These are phyloP conservation scores for Nudaria mundana DNA, from an alignment of 2,888 invertebrate species.

Conservation along the genomic window DNA sequence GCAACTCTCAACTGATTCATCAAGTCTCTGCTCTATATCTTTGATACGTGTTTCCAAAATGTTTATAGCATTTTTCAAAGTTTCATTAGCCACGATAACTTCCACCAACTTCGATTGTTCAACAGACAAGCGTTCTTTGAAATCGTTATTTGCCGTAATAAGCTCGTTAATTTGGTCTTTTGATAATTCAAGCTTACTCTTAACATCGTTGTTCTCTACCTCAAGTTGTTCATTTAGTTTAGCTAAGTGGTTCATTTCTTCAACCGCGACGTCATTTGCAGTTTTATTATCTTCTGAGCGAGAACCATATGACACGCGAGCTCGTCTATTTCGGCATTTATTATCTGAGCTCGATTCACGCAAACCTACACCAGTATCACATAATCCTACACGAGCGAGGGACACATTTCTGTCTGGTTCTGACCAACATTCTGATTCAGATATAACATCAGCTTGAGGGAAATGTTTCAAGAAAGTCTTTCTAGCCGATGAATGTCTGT, in stretches of 20 bases:
- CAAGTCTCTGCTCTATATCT: slow-evolving; percentile 54
- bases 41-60: slow-evolving; percentile 50
- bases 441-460: slow-evolving; percentile 61
- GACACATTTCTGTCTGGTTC: slow-evolving; percentile 93
- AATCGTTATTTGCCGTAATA: slow-evolving; percentile 47
- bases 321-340: slow-evolving; percentile 59
- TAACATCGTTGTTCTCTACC: slow-evolving; percentile 64
- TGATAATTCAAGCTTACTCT: slow-evolving; percentile 60
- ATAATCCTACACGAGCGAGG: slow-evolving; percentile 87
- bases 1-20: slow-evolving; percentile 45
- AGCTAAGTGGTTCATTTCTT: slow-evolving; percentile 72
- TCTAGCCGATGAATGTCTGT: slow-evolving; percentile 37
- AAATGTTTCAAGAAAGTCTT: slow-evolving; percentile 43
- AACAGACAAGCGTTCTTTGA: slow-evolving; percentile 44
- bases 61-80: slow-evolving; percentile 42
- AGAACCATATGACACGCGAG: slow-evolving; percentile 65
- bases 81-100: slow-evolving; percentile 48
- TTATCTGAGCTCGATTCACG: slow-evolving; percentile 57
- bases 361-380: slow-evolving; percentile 53
- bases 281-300: slow-evolving; percentile 70
- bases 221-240: slow-evolving; percentile 54
- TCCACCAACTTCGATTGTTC: slow-evolving; percentile 48
- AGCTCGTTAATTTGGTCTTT: slow-evolving; percentile 56
- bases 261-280: slow-evolving; percentile 77
- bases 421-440: slow-evolving; percentile 93